Percentiles rank a stretch among this genome's conserved stretches.
These are phyloP conservation scores for Prietella phreatophila DNA, from an alignment of 2,113 vertebrate species.

Conservation along the genomic window DNA sequence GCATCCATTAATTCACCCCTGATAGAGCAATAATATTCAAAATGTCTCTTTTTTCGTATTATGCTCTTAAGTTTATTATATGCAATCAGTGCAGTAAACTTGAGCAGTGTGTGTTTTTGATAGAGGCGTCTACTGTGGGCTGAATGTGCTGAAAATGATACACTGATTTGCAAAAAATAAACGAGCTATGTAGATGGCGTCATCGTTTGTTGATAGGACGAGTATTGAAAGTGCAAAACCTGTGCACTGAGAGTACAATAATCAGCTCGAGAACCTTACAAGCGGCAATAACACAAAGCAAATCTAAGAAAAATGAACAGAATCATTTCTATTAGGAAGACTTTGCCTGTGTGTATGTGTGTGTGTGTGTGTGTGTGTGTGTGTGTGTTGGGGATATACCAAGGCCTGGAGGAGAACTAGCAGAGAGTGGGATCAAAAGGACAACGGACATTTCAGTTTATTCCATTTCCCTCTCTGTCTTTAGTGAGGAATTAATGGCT, in stretches of 20 bases:
- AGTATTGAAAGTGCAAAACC: not conserved
- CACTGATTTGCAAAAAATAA: not conserved
- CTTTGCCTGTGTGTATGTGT: not conserved
- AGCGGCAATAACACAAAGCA: constrained; percentile 12
- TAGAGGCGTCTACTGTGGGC: not conserved
- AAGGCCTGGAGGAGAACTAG: not conserved
- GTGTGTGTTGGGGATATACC: not conserved
- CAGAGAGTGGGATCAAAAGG: constrained; percentile 41
- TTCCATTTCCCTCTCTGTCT: constrained; percentile 65
- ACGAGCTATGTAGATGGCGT: not conserved
- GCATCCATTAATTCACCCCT: not conserved
- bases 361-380: constrained; percentile 18
- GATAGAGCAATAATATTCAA: not conserved
- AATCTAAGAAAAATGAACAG: constrained; percentile 16
- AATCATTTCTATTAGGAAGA: constrained; percentile 32
- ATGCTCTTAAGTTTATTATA: not conserved
- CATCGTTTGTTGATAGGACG: not conserved
- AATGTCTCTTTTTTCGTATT: not conserved
- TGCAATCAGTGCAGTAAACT: not conserved
- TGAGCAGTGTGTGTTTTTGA: not conserved
- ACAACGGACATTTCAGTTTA: constrained; percentile 52
- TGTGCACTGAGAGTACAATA: not conserved
- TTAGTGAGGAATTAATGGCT: constrained; percentile 69
- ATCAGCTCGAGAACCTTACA: constrained; percentile 18
- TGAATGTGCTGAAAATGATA: not conserved